Evolutionary conservation across 1,140 invertebrate species (phyloP), one percentile per base, ranked within the genome.

Genomic region (Microplitis demolitor): DNA sequence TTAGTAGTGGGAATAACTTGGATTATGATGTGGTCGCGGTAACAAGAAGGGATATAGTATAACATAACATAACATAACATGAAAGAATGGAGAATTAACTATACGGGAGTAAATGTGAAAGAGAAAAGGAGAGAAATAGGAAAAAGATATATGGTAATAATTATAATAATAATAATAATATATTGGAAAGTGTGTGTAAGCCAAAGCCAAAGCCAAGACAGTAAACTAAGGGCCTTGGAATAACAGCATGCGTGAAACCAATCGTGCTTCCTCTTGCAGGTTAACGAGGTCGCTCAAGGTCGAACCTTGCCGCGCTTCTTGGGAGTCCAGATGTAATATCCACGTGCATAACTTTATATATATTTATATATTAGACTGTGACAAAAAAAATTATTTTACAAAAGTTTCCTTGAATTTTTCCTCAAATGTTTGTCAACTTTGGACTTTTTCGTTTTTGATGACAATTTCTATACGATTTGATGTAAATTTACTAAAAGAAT

Each of bases 261-360:
- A 75, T 75, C 74, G 74, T 66, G 74, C 71, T 73, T 76, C 74
- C 74, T 75, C 74, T 66, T 68, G 74, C 73, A 68, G 71, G 74
- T 73, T 76, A 76, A 76, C 74, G 74, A 76, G 74, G 74, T 73
- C 74, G 71, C 71, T 76, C 74, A 76, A 76, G 74, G 74, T 73
- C 74, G 74, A 71, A 64, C 63, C 58, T 74, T 24, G 60, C 24
- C 24, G 66, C 66, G 66, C 66, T 58, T 54, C 66, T 69, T 58
- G 54, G 13, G 50, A 34, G 35, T 33, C 68, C 68, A 51, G 34
- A 11, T 33, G n/a, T 9, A 11, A 9, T 11, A n/a, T 33, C 9
- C 31, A 34, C 24, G 13, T 62, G 34, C 33, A 31, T 34, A 35
- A 31, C 8, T 60, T 24, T 60, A 24, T 60, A 34, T 33, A 60